Evolutionary conservation across 2,797 vertebrate genomes (phyloP).

Genomic region (Gymnocypris eckloni): DNA sequence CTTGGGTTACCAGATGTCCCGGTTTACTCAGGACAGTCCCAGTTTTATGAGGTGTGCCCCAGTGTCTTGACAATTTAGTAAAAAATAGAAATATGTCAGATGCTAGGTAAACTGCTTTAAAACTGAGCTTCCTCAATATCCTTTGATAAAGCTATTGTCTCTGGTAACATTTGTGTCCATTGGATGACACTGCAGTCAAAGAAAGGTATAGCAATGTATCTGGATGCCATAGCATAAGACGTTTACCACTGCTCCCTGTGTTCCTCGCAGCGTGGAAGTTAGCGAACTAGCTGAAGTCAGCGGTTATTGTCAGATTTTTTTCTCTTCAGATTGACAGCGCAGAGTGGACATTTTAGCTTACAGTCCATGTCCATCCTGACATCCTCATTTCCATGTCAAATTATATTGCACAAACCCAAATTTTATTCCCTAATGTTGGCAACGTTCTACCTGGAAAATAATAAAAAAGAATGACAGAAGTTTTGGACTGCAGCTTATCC

Average conservation of each 20-base stretch:
- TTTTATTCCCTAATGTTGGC: neutral
- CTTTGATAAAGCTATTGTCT: neutral
- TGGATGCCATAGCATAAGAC: neutral
- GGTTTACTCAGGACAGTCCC: constrained; percentile 26
- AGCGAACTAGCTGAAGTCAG: neutral
- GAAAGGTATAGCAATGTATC: neutral
- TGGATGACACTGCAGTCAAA: too few relatives aligned
- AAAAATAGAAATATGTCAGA: neutral
- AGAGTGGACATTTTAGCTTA: neutral
- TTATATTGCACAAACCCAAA: neutral
- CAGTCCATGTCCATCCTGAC: neutral
- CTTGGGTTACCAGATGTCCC: constrained; percentile 13
- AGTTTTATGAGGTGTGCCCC: constrained; percentile 6
- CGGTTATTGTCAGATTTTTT: neutral
- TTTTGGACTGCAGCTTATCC: neutral
- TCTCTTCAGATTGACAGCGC: neutral
- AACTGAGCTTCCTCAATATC: neutral
- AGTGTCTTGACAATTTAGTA: neutral
- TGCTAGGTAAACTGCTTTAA: neutral
- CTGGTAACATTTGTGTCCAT: neutral
- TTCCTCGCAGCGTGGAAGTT: neutral
- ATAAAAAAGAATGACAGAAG: neutral
- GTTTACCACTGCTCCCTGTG: neutral
- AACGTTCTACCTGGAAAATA: neutral
- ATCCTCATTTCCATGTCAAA: constrained; percentile 11